phyloP scores from a whole-genome alignment of 2,888 invertebrate genomes.

The Ferdinandea cuprea region DNA sequence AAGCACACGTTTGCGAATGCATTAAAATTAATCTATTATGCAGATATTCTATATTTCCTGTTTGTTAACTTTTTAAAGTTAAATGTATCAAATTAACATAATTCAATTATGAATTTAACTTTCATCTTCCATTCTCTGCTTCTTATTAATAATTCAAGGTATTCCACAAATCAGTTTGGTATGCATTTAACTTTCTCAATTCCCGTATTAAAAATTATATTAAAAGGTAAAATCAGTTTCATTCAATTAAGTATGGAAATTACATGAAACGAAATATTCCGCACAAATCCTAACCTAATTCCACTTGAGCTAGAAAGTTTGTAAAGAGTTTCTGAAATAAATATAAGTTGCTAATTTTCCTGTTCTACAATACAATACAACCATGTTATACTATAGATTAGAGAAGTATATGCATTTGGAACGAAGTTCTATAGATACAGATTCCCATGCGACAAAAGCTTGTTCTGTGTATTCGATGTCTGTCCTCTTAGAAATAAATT shows the following conservation, averaged over 20 bases:
- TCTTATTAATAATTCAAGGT: neutral
- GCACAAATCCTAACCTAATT: constrained; percentile 44
- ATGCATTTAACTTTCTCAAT: neutral
- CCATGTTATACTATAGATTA: constrained; percentile 24
- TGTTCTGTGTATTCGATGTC: constrained; percentile 44
- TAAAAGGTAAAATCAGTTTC: neutral
- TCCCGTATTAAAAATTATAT: neutral
- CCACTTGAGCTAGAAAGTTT: constrained; percentile 41
- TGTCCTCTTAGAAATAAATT: constrained; percentile 67
- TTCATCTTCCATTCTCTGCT: too few relatives aligned
- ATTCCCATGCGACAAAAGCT: constrained; percentile 57
- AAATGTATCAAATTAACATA: too few relatives aligned
- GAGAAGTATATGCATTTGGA: constrained; percentile 26
- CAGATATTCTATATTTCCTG: too few relatives aligned
- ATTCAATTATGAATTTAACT: neutral
- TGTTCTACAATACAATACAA: constrained; percentile 47
- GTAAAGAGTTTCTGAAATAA: constrained; percentile 52
- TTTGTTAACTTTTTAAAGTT: too few relatives aligned
- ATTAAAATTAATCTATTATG: too few relatives aligned
- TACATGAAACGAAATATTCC: constrained; percentile 36
- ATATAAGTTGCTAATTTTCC: constrained; percentile 63
- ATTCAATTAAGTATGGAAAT: constrained; percentile 44
- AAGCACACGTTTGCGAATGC: too few relatives aligned
- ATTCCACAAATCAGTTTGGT: neutral
- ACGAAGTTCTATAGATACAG: constrained; percentile 14